A percentile compares a stretch with the other conserved stretches of the same genome.
Conservation (phyloP, 2,113 vertebrate species). For the Pontoporia blainvillei region DNA sequence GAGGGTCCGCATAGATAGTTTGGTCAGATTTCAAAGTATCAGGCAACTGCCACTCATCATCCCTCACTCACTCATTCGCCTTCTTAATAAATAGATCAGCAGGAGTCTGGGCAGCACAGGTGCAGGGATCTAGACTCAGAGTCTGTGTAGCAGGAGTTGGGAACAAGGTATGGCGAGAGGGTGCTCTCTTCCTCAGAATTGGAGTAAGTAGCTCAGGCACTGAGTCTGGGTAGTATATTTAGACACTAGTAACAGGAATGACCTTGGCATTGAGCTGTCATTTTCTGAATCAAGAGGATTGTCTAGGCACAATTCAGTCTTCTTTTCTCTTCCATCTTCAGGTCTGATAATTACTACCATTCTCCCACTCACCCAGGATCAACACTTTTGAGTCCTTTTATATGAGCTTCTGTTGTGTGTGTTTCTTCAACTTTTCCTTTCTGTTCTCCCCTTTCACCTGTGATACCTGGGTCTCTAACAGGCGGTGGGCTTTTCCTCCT, state of each 20-base stretch:
- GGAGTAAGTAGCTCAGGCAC: background rate
- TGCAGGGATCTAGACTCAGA: background rate
- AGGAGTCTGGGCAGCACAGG: background rate
- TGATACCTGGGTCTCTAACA: background rate
- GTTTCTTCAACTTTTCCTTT: background rate
- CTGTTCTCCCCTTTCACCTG: background rate
- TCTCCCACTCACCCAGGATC: background rate
- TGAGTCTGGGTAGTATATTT: background rate
- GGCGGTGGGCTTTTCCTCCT: background rate
- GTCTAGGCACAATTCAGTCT: background rate
- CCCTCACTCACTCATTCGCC: background rate
- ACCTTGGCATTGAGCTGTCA: background rate
- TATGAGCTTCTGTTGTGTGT: background rate
- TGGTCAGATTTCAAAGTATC: background rate
- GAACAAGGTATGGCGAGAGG: background rate
- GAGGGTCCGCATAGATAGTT: background rate
- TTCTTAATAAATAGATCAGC: background rate
- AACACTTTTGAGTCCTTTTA: background rate
- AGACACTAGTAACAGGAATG: background rate
- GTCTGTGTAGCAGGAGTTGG: background rate
- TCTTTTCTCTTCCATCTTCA: background rate
- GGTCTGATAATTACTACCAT: background rate
- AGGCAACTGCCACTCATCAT: background rate
- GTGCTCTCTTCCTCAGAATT: background rate
- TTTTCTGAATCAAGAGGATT: background rate